Percentiles rank a stretch among this genome's conserved stretches.
These are phyloP conservation scores for Thera obeliscata DNA, from an alignment of 2,888 invertebrate species.

Conservation along the genomic window DNA sequence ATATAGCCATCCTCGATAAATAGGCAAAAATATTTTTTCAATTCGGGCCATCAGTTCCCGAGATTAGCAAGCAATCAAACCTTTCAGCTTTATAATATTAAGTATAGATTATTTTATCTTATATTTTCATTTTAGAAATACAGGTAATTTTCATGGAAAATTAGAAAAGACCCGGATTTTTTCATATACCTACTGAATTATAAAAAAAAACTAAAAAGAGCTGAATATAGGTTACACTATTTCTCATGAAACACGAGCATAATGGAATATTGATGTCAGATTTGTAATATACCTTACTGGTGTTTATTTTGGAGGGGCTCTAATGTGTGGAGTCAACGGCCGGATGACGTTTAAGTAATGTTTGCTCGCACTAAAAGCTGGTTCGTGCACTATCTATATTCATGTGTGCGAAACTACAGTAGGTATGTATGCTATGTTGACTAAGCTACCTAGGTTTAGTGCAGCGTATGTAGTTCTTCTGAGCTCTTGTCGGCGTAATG, in stretches of 20 bases:
- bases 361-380: conserved; percentile 77
- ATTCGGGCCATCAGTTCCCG: too few species aligned
- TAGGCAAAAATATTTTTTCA: too few species aligned
- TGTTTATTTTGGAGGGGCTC: conserved; percentile 59
- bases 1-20: too few species aligned
- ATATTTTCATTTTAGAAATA: too few species aligned
- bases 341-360: conserved; percentile 78
- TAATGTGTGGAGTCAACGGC: conserved; percentile 71
- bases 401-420: conserved; percentile 21
- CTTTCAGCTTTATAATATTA: too few species aligned
- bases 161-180: too few species aligned
- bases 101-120: too few species aligned
- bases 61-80: too few species aligned
- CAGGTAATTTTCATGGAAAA: too few species aligned
- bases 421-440: conserved; percentile 8
- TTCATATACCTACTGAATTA: neutral
- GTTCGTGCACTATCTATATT: conserved; percentile 47
- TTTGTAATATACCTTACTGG: conserved; percentile 2
- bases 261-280: conserved; percentile 12
- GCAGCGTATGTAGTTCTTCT: neutral
- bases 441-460: conserved; percentile 2
- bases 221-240: neutral
- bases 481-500: neutral
- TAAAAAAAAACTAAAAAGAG: neutral
- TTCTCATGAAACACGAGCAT: conserved; percentile 8